phyloP scores from a whole-genome alignment of 1,140 invertebrate species.

The Helicoverpa zea region DNA sequence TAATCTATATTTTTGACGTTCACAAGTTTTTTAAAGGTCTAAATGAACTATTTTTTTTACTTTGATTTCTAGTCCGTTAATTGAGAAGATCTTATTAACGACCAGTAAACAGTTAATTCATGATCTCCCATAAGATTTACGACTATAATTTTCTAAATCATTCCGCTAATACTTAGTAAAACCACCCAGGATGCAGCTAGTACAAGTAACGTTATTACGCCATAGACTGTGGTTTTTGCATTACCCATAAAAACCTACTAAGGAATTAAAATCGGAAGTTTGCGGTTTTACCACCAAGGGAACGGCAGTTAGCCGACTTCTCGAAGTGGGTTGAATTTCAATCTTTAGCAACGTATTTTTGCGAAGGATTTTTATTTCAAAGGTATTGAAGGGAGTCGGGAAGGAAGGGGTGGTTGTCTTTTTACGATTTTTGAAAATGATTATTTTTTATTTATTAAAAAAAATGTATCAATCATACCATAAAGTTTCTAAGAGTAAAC shows the following conservation, averaged over 20 bases:
- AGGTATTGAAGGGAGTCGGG: not conserved
- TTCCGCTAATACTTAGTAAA: constrained; percentile 5
- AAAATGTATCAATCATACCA: no score
- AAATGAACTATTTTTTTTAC: no score
- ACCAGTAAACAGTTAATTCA: not conserved
- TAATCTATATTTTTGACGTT: no score
- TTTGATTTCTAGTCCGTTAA: no score
- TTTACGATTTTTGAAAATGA: not conserved
- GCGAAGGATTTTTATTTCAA: not conserved
- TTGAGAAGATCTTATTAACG: no score
- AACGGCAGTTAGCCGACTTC: constrained; percentile 35
- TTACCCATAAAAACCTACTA: constrained; percentile 45
- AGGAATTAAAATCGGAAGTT: constrained; percentile 50
- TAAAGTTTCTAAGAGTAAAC: no score
- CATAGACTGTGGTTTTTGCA: constrained; percentile 47
- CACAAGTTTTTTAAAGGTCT: no score
- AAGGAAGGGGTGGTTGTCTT: not conserved
- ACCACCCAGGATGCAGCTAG: constrained; percentile 14
- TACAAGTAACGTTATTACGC: constrained; percentile 41
- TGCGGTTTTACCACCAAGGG: constrained; percentile 45
- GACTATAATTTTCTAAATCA: constrained; percentile 13
- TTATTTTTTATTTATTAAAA: not conserved
- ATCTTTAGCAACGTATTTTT: not conserved
- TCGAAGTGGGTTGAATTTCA: constrained; percentile 14
- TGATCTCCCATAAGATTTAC: not conserved